phyloP scores from a whole-genome alignment of 2,113 vertebrate species.

The Potamarius usumacintae region DNA sequence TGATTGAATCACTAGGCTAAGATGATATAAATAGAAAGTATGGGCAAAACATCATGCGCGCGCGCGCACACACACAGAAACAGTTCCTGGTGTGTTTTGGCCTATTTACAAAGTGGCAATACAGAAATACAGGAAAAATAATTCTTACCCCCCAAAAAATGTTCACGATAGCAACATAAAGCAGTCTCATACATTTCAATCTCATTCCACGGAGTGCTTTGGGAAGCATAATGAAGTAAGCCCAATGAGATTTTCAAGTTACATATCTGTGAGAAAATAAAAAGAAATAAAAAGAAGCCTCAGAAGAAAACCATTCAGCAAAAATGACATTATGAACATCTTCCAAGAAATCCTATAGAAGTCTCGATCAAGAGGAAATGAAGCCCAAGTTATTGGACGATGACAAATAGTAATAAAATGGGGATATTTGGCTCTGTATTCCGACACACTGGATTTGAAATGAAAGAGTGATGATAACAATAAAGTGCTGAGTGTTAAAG shows the following conservation, averaged over 20 bases:
- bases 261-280: background rate
- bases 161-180: slow-evolving; percentile 33
- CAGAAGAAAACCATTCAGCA: background rate
- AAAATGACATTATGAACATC: background rate
- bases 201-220: background rate
- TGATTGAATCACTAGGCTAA: slow-evolving; percentile 66
- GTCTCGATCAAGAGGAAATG: background rate
- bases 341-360: background rate
- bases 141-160: slow-evolving; percentile 8
- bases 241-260: background rate
- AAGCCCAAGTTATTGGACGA: background rate
- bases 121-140: background rate
- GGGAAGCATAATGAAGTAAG: background rate
- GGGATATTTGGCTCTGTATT: background rate
- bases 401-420: background rate
- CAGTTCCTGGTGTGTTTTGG: slow-evolving; percentile 37
- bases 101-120: slow-evolving; percentile 62
- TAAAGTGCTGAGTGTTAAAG: background rate
- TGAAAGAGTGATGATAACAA: background rate
- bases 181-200: slow-evolving; percentile 17
- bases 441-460: background rate
- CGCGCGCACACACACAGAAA: background rate
- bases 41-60: slow-evolving; percentile 31
- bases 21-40: slow-evolving; percentile 61
- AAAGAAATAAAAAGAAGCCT: background rate